Conservation (phyloP, 2,888 invertebrate genomes). For the Coleophora flavipennella region DNA sequence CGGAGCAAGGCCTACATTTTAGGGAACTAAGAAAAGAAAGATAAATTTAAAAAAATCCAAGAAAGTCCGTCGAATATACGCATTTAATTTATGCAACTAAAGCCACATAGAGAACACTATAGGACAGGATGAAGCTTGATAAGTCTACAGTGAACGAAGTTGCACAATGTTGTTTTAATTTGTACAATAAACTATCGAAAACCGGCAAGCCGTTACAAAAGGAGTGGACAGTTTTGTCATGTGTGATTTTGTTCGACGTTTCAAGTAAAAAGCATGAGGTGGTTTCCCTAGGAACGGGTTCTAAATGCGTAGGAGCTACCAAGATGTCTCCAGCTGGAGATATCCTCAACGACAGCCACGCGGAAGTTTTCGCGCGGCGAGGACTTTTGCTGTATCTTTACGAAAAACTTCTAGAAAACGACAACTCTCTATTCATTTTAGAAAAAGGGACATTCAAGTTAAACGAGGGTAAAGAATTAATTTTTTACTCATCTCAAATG, state of each 20-base stretch:
- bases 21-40: too few relatives aligned
- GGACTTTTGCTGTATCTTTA: conserved; percentile 85
- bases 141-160: conserved; percentile 41
- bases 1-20: too few relatives aligned
- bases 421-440: conserved; percentile 39
- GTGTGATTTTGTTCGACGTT: conserved; percentile 74
- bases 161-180: conserved; percentile 71
- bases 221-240: conserved; percentile 91
- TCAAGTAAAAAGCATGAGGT: conserved; percentile 59
- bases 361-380: conserved; percentile 89
- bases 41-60: too few relatives aligned
- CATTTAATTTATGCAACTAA: too few relatives aligned
- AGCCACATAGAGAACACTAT: too few relatives aligned
- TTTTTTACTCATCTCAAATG: conserved; percentile 88
- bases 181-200: conserved; percentile 78
- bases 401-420: conserved; percentile 65
- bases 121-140: neutral
- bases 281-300: conserved; percentile 90
- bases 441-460: conserved; percentile 55
- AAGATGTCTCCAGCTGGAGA: conserved; percentile 78
- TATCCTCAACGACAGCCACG: conserved; percentile 91
- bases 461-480: conserved; percentile 76
- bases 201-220: conserved; percentile 82
- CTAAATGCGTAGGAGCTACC: conserved; percentile 88
- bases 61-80: too few relatives aligned